A percentile compares a stretch with the other conserved stretches of the same genome.
phyloP scores from a whole-genome alignment of 2,888 invertebrate genomes.

The Acleris sparsana region DNA sequence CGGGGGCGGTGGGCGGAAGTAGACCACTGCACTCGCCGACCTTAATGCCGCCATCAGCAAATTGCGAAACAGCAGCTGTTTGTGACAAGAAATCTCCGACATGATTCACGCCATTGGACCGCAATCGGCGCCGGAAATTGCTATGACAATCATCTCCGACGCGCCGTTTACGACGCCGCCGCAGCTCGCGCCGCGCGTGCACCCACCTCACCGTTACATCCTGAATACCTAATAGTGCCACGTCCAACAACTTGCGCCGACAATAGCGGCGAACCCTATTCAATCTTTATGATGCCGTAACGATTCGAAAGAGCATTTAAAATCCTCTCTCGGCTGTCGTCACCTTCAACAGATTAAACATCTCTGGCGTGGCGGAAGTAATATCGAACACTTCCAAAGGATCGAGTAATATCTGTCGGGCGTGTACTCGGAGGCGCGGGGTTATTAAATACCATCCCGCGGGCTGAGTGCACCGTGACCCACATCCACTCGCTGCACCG shows the following conservation, averaged over 20 bases:
- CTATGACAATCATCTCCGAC: conserved; percentile 60
- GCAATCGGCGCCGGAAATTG: conserved; percentile 62
- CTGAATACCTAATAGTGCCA: conserved; percentile 21
- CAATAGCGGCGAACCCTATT: conserved; percentile 14
- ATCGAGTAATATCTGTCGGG: conserved; percentile 72
- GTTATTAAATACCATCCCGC: conserved; percentile 76
- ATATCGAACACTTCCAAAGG: conserved; percentile 42
- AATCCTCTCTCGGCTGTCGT: conserved; percentile 45
- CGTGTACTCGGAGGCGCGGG: conserved; percentile 50
- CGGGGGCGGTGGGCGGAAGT: conserved; percentile 50
- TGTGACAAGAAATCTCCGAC: conserved; percentile 75
- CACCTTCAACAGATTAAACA: conserved; percentile 50
- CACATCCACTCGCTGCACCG: conserved; percentile 76
- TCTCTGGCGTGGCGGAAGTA: conserved; percentile 41
- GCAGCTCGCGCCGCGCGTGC: conserved; percentile 31
- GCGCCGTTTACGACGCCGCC: conserved; percentile 47
- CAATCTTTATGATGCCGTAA: conserved; percentile 51
- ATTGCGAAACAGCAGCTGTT: conserved; percentile 79
- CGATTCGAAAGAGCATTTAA: conserved; percentile 34
- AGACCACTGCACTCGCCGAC: conserved; percentile 73
- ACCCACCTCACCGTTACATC: conserved; percentile 20
- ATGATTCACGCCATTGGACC: conserved; percentile 71
- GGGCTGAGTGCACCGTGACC: conserved; percentile 79
- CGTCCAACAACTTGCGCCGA: conserved; percentile 13
- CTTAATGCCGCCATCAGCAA: conserved; percentile 81